These are phyloP conservation scores for Zosterops pallidus DNA, from an alignment of 2,113 vertebrate species.

Conservation along the genomic window DNA sequence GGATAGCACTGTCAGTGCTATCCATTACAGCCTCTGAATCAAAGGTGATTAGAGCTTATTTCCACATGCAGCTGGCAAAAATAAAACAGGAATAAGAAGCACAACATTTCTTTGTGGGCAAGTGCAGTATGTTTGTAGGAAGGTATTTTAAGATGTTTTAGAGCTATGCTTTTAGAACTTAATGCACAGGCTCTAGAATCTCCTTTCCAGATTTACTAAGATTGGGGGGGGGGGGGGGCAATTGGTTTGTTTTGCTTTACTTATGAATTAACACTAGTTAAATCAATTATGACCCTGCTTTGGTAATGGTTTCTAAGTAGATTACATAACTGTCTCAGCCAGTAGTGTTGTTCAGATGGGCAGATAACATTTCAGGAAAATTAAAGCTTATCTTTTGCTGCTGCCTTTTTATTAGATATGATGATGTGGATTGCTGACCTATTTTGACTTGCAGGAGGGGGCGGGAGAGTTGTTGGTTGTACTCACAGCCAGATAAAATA, in stretches of 20 bases:
- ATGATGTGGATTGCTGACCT: not conserved
- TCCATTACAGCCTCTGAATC: not conserved
- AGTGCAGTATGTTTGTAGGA: not conserved
- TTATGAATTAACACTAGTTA: not conserved
- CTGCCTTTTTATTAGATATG: not conserved
- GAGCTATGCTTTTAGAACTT: not conserved
- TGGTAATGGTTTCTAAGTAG: not conserved
- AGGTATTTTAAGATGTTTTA: not conserved
- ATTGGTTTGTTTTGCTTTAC: not conserved
- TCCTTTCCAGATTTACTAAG: not conserved
- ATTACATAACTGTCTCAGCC: not conserved
- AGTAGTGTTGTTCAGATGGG: not conserved
- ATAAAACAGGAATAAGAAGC: not conserved
- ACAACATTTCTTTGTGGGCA: not conserved
- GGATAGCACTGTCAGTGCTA: not conserved
- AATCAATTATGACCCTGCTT: not conserved
- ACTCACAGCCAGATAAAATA: not conserved
- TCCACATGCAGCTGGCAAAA: not conserved
- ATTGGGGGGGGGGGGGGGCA: fast-evolving
- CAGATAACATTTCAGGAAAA: not conserved
- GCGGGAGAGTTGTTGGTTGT: not conserved
- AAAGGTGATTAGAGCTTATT: not conserved
- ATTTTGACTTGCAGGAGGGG: not conserved
- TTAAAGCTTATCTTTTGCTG: not conserved
- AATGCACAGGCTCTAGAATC: not conserved